Base-by-base conservation (phyloP, 2,888 invertebrate genomes). In the Neria commutata region DNA sequence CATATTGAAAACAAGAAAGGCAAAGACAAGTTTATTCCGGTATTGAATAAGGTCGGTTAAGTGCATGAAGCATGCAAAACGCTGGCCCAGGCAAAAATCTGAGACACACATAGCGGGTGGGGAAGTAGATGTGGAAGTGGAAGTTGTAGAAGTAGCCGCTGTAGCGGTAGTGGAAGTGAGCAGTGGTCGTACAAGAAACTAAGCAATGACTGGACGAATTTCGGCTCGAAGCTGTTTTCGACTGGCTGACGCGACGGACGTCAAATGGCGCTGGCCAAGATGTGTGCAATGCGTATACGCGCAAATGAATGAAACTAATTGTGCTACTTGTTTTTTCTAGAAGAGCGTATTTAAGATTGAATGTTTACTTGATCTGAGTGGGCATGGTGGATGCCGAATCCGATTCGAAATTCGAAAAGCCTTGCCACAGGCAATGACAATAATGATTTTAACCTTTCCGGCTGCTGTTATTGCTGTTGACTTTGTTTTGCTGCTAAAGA, bases 401-500 rank as follows among this genome's bases (percentile, higher is more conserved):
- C n/a, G n/a, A n/a, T n/a, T n/a, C n/a, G n/a, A 42, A n/a, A 16
- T 16, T 16, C n/a, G 10, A 49, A 49, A 49, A 49, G 49, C 33
- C 49, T 49, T 49, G 49, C 49, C 49, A 17, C 24, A 26, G 26
- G 48, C 29, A 26, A 21, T 17, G 45, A 45, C 45, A 45, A 26
- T 58, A 58, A 58, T 58, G 37, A 48, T 24, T 58, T 58, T 49
- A 49, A 54, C 58, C 58, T 58, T 57, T 37, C n/a, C 37, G 37
- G 6, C 4, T 37, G 37, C 37, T n/a, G 37, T n/a, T 8, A n/a
- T 37, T 37, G 37, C 16, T 37, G 37, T 37, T 37, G 37, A 37
- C 37, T 37, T 37, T 37, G n/a, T n/a, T n/a, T n/a, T n/a, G n/a
- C n/a, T n/a, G n/a, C n/a, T n/a, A n/a, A n/a, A n/a, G n/a, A n/a